phyloP scores from a whole-genome alignment of 2,888 invertebrate genomes.

The Plebejus melissa region DNA sequence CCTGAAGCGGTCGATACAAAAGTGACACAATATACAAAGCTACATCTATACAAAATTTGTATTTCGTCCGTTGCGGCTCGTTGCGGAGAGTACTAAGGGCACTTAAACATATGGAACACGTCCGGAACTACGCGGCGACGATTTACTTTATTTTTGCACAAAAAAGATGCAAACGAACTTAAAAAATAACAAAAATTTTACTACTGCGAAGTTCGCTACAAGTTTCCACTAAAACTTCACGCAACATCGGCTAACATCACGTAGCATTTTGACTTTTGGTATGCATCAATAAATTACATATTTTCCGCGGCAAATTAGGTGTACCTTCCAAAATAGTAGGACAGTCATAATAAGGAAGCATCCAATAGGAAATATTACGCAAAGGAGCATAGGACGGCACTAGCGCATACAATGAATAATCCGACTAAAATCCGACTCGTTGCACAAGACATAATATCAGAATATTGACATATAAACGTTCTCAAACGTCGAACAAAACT shows the following conservation, averaged over 20 bases:
- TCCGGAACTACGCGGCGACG: conserved; percentile 13
- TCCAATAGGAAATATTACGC: too few relatives aligned
- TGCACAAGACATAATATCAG: too few relatives aligned
- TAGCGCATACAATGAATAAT: too few relatives aligned
- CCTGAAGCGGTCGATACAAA: conserved; percentile 19
- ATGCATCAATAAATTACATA: neutral
- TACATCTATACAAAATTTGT: conserved; percentile 28
- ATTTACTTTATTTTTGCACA: neutral
- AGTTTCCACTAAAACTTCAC: neutral
- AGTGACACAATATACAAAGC: conserved; percentile 26
- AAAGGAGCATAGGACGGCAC: too few relatives aligned
- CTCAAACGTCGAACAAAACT: too few relatives aligned
- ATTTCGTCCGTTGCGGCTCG: conserved; percentile 22
- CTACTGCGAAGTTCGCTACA: neutral
- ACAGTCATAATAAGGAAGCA: neutral
- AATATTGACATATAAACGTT: too few relatives aligned
- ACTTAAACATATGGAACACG: conserved; percentile 22
- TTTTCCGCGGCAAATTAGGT: neutral
- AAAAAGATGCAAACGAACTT: neutral
- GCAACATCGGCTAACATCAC: neutral
- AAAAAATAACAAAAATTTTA: neutral
- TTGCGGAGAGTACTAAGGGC: conserved; percentile 25
- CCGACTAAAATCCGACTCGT: too few relatives aligned
- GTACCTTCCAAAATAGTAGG: neutral
- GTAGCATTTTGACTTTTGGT: neutral